Percentiles rank a stretch among this genome's conserved stretches.
These are phyloP conservation scores for Dolomedes plantarius DNA, from an alignment of 2,888 invertebrate species.

Conservation along the genomic window DNA sequence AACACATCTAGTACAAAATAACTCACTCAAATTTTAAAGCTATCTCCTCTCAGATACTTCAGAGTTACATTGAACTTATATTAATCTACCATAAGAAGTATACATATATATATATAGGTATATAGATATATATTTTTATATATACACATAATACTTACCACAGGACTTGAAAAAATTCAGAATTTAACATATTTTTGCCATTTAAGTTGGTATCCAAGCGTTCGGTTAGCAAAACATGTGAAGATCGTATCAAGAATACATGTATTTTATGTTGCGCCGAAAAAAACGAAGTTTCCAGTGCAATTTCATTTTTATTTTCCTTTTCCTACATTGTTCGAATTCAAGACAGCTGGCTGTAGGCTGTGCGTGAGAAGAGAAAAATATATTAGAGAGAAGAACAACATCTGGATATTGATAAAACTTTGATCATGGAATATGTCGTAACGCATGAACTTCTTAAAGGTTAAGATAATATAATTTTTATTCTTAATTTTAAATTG, in stretches of 20 bases:
- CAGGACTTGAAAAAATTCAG: constrained; percentile 27
- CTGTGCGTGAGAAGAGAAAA: constrained; percentile 2
- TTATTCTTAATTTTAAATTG: too few relatives aligned
- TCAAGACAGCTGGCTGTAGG: constrained; percentile 27
- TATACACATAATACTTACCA: too few relatives aligned
- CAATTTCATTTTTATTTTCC: constrained; percentile 1
- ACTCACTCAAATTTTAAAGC: too few relatives aligned
- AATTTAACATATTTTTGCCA: constrained; percentile 50
- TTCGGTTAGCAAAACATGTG: constrained; percentile 8
- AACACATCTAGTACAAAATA: too few relatives aligned
- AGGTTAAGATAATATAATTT: too few relatives aligned
- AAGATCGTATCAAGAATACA: background rate
- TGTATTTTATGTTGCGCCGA: background rate
- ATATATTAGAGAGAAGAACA: background rate
- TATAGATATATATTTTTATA: too few relatives aligned
- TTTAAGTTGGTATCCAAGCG: constrained; percentile 17
- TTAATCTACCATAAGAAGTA: too few relatives aligned
- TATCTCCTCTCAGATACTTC: too few relatives aligned
- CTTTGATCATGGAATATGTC: constrained; percentile 19
- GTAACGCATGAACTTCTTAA: constrained; percentile 14
- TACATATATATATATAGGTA: too few relatives aligned
- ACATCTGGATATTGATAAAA: constrained; percentile 32
- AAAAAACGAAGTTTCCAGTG: constrained; percentile 10
- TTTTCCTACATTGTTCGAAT: constrained; percentile 33
- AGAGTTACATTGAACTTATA: too few relatives aligned